Evolutionary conservation across 2,888 invertebrate genomes (phyloP).

Genomic region (Macroteleia sp.): DNA sequence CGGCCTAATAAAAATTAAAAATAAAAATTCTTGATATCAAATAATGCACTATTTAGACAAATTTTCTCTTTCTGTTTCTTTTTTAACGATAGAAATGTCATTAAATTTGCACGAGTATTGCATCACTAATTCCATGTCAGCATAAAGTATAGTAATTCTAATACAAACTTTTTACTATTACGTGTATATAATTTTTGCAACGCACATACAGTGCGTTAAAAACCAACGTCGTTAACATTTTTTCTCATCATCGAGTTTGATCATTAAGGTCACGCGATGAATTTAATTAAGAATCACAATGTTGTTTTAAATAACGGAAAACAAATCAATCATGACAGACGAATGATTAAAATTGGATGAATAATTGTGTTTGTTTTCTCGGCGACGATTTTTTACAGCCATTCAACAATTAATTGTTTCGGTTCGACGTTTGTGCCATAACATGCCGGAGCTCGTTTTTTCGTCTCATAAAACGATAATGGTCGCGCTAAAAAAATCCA

Average conservation of each 20-base stretch:
- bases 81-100: too few relatives aligned
- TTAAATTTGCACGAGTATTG: too few relatives aligned
- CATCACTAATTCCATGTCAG: too few relatives aligned
- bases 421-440: background rate
- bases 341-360: slow-evolving; percentile 42
- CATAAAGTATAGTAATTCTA: too few relatives aligned
- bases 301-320: slow-evolving; percentile 26
- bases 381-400: slow-evolving; percentile 20
- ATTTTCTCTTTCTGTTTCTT: too few relatives aligned
- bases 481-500: background rate
- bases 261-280: slow-evolving; percentile 33
- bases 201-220: background rate
- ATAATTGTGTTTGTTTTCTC: slow-evolving; percentile 29
- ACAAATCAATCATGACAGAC: slow-evolving; percentile 28
- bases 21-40: too few relatives aligned
- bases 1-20: too few relatives aligned
- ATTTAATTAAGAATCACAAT: slow-evolving; percentile 30
- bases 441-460: slow-evolving; percentile 16
- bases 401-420: slow-evolving; percentile 24
- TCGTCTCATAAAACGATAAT: background rate
- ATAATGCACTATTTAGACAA: too few relatives aligned
- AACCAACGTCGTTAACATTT: slow-evolving; percentile 7
- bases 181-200: background rate
- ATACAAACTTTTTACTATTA: too few relatives aligned
- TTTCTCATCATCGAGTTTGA: background rate